phyloP scores from a whole-genome alignment of 2,888 invertebrate genomes.

The Masnerella sp. region DNA sequence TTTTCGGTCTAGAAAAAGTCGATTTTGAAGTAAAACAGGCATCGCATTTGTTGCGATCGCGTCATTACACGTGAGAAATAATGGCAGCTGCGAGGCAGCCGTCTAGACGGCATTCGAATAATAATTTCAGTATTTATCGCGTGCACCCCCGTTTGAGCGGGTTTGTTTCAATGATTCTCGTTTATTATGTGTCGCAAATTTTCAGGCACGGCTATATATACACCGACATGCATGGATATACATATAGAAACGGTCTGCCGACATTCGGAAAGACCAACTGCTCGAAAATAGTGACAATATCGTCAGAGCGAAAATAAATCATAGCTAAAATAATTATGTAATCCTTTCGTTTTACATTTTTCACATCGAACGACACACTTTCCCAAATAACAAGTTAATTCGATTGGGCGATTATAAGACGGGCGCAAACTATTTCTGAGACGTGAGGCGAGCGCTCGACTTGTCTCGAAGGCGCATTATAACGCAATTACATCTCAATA shows the following conservation, averaged over 20 bases:
- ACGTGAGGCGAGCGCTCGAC: conserved; percentile 6
- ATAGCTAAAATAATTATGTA: conserved; percentile 10
- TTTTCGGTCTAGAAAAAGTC: conserved; percentile 53
- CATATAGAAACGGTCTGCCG: conserved; percentile 24
- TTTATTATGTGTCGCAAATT: conserved; percentile 57
- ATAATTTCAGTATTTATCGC: conserved; percentile 62
- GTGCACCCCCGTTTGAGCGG: conserved; percentile 53
- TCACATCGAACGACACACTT: conserved; percentile 1
- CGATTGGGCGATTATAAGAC: not conserved
- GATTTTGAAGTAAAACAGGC: conserved; percentile 51
- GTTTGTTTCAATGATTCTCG: conserved; percentile 60
- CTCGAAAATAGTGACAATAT: conserved; percentile 38
- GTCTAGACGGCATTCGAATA: conserved; percentile 61
- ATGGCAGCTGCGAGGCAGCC: conserved; percentile 59
- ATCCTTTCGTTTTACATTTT: not conserved
- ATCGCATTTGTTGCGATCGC: conserved; percentile 59
- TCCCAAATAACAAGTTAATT: conserved; percentile 2
- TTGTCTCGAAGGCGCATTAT: conserved; percentile 5
- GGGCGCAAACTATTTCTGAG: conserved; percentile 11
- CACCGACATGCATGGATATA: conserved; percentile 33
- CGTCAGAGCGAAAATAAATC: conserved; percentile 36
- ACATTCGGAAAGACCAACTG: conserved; percentile 34
- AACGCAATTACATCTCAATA: conserved; percentile 25
- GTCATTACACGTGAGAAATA: conserved; percentile 62
- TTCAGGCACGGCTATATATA: conserved; percentile 52